Evolutionary conservation across 2,797 vertebrate genomes (phyloP).

Genomic region (Enteromius fasciolatus): DNA sequence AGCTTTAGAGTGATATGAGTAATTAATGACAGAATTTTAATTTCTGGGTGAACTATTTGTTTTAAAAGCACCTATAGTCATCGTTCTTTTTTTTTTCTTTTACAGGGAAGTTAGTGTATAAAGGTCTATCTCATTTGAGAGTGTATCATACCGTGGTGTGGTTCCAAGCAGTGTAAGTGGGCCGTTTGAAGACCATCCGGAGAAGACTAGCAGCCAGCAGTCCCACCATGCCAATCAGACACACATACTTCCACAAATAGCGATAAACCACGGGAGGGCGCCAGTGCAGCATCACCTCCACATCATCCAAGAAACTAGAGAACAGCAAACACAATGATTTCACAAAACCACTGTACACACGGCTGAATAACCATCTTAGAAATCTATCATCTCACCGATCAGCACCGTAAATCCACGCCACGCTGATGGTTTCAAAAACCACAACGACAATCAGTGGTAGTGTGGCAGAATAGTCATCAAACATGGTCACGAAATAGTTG

Average conservation of each 20-base stretch:
- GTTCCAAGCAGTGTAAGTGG: constrained; percentile 84
- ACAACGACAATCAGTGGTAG: constrained; percentile 80
- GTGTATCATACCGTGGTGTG: constrained; percentile 74
- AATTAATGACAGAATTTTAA: too few relatives aligned
- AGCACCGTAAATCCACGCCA: constrained; percentile 84
- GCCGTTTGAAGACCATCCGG: constrained; percentile 71
- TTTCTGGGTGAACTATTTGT: not conserved
- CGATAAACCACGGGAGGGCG: constrained; percentile 79
- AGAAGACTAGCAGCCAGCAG: constrained; percentile 76
- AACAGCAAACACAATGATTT: not conserved
- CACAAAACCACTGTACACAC: not conserved
- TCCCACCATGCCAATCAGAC: constrained; percentile 76
- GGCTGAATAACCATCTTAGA: not conserved
- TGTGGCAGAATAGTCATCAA: constrained; percentile 83
- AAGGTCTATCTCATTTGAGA: not conserved
- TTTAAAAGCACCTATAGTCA: not conserved
- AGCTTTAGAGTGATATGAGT: not conserved
- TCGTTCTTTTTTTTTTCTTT: not conserved
- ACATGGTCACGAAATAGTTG: constrained; percentile 84
- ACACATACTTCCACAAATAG: constrained; percentile 84
- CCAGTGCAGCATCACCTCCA: constrained; percentile 78
- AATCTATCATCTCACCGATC: constrained; percentile 76
- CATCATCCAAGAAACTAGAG: constrained; percentile 82
- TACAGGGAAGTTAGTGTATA: not conserved
- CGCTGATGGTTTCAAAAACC: constrained; percentile 80